Conservation (phyloP, 2,113 vertebrate genomes). For the Ibidorhyncha struthersii region DNA sequence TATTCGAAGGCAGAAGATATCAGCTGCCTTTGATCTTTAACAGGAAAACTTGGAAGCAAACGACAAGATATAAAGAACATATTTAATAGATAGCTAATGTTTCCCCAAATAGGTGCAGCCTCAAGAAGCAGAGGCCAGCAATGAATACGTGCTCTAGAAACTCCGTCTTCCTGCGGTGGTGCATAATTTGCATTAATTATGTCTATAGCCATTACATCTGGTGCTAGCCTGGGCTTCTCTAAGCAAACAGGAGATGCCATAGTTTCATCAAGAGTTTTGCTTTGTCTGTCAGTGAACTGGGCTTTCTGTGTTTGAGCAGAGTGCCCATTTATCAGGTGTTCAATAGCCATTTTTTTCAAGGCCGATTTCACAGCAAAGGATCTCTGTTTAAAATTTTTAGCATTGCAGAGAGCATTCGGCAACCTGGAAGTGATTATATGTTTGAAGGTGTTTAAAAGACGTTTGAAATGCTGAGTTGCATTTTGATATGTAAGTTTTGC, state of each 20-base stretch:
- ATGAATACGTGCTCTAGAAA: rapidly evolving
- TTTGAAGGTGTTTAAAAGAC: background rate
- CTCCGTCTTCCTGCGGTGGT: background rate
- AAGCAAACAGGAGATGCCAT: background rate
- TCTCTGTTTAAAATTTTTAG: background rate
- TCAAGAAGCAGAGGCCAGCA: background rate
- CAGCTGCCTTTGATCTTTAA: background rate
- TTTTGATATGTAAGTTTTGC: background rate
- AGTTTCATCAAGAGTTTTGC: background rate
- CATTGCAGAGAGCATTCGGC: background rate
- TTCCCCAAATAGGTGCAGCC: background rate
- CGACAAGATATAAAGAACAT: background rate
- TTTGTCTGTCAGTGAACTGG: background rate
- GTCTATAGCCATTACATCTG: background rate
- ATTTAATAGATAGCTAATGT: background rate
- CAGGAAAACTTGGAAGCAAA: background rate
- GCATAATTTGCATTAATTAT: background rate
- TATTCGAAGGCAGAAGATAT: background rate
- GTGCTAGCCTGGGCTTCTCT: background rate
- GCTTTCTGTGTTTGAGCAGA: background rate
- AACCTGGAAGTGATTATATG: background rate
- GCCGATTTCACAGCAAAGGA: background rate
- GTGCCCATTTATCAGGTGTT: background rate
- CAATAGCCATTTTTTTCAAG: background rate
- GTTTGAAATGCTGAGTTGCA: background rate